Evolutionary conservation across 2,113 vertebrate genomes (phyloP).

Genomic region (Erinaceus europaeus): DNA sequence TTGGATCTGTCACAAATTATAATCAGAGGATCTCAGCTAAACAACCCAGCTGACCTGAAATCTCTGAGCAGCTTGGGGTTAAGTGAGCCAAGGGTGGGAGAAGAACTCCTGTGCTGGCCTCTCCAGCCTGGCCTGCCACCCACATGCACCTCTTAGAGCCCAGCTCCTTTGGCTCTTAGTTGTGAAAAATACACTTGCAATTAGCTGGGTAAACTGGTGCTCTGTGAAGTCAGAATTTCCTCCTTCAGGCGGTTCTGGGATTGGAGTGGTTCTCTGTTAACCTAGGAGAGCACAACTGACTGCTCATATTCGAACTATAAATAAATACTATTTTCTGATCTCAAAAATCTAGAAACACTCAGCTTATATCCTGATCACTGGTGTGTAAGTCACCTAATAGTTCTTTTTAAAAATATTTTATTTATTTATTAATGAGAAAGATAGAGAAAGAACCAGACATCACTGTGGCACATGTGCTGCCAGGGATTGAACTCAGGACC

Average conservation of each 20-base stretch:
- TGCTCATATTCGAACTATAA: neutral
- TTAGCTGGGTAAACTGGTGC: neutral
- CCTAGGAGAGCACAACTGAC: neutral
- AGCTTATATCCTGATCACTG: neutral
- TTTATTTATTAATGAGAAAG: too few species aligned
- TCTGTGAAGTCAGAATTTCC: neutral
- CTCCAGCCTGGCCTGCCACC: neutral
- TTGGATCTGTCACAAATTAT: neutral
- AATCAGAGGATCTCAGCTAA: neutral
- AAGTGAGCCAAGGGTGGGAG: neutral
- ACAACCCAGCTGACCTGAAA: neutral
- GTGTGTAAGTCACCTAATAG: neutral
- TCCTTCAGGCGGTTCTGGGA: neutral
- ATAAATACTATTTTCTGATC: constrained; percentile 7
- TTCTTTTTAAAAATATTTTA: too few species aligned
- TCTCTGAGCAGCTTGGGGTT: neutral
- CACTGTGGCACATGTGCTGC: too few species aligned
- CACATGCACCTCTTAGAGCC: neutral
- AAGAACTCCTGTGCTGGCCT: neutral
- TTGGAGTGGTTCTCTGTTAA: neutral
- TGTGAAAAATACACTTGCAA: neutral
- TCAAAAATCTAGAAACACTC: neutral
- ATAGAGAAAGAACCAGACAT: too few species aligned
- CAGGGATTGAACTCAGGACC: too few species aligned
- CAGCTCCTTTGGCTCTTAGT: neutral